phyloP scores from a whole-genome alignment of 1,140 invertebrate species.

The Dendroctonus valens region DNA sequence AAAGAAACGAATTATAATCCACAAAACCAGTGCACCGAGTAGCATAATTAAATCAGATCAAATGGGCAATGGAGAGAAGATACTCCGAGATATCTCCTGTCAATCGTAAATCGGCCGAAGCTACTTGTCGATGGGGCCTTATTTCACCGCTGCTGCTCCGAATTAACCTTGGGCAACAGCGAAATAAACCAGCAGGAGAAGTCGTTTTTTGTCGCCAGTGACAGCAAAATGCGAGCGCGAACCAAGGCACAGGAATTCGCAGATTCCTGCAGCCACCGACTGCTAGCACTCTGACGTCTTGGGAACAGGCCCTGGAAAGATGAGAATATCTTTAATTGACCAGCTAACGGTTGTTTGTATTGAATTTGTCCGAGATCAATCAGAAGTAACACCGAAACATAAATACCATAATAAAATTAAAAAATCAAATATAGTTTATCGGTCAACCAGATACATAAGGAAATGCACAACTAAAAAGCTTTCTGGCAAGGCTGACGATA shows the following conservation, averaged over 20 bases:
- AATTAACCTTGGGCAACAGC: constrained; percentile 46
- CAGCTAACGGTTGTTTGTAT: constrained; percentile 7
- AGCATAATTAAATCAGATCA: constrained; percentile 17
- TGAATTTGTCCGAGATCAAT: background rate
- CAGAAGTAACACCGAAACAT: background rate
- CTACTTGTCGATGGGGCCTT: constrained; percentile 23
- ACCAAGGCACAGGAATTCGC: constrained; percentile 34
- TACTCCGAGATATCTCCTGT: constrained; percentile 37
- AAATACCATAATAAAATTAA: too few species aligned
- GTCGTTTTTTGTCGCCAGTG: constrained; percentile 40
- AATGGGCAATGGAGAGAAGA: constrained; percentile 6
- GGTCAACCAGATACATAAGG: too few species aligned
- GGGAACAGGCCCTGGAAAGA: constrained; percentile 14
- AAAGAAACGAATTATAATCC: background rate
- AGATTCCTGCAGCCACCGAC: constrained; percentile 18
- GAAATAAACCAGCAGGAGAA: constrained; percentile 45
- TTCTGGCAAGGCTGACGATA: too few species aligned
- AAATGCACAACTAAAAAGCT: too few species aligned
- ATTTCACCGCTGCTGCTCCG: constrained; percentile 39
- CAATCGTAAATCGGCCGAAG: constrained; percentile 38
- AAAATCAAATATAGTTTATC: too few species aligned
- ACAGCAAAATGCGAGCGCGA: constrained; percentile 47
- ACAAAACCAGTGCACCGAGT: background rate
- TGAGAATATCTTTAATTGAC: constrained; percentile 4
- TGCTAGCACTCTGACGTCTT: constrained; percentile 1